A percentile compares a stretch with the other conserved stretches of the same genome.
Evolutionary conservation across 2,113 vertebrate species (phyloP).

Genomic region (Malurus alboscapulatus): DNA sequence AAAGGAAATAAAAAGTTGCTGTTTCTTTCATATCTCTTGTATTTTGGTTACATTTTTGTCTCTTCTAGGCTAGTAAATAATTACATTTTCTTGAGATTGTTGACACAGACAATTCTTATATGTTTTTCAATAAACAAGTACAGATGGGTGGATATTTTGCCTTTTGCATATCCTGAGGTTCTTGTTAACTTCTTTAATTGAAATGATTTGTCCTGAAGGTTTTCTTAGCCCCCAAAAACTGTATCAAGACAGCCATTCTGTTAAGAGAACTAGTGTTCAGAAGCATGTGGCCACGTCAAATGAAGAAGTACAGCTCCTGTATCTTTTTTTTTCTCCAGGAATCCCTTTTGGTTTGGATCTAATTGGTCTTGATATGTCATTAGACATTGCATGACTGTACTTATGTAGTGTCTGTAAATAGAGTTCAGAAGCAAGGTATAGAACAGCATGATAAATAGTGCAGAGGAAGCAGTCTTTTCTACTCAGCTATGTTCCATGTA

Average conservation of each 20-base stretch:
- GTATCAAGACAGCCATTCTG: not conserved
- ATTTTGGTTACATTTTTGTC: not conserved
- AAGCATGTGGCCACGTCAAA: not conserved
- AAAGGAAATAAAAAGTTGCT: not conserved
- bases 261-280: not conserved
- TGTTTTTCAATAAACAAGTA: not conserved
- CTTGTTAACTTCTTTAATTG: not conserved
- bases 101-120: not conserved
- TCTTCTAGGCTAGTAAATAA: not conserved
- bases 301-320: not conserved
- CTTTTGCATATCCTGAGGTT: not conserved
- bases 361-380: not conserved
- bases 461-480: not conserved
- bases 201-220: not conserved
- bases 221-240: not conserved
- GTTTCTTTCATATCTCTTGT: not conserved
- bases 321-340: not conserved
- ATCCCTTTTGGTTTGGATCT: not conserved
- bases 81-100: not conserved
- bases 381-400: not conserved
- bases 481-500: not conserved
- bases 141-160: not conserved
- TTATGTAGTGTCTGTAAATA: not conserved
- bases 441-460: not conserved
- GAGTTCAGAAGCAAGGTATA: not conserved